Evolutionary conservation across 2,797 vertebrate genomes (phyloP), one percentile per base, ranked within the genome.

Genomic region (Rhinophrynus dorsalis): DNA sequence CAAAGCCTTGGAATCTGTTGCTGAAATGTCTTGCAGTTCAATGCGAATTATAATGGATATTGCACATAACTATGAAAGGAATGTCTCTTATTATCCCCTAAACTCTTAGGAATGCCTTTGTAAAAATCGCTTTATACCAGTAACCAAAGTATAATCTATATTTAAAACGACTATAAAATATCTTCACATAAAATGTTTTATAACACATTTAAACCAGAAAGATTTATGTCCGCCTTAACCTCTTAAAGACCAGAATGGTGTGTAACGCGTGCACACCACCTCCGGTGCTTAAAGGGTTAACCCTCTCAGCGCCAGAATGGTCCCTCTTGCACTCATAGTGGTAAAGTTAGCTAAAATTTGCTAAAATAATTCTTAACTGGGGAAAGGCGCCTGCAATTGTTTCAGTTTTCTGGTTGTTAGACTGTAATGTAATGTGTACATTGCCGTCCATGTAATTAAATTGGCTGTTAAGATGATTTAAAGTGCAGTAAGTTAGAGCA

Each of bases 51-150:
- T 51, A 65, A 73, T 66, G 62, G 56, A 59, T 58, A 59, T 73
- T 59, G 45, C 69, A 38, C 40, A 59, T 45, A 66, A 60, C 69
- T 73, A 73, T 73, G 69, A 65, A 52, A 73, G 60, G 69, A 73
- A 73, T 73, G 54, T 65, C 26, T 29, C 69, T 73, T 65, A 52
- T 72, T 52, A 66, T 33, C 42, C 27, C n/a, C 1, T 38, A 17
- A n/a, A 15, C 15, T 45, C 67, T 13, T 40, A 33, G 69, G 69
- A 66, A 73, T 73, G 58, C 69, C 24, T 51, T 73, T 73, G 68
- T 72, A 54, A 52, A 45, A 42, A 67, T 20, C 12, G 32, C 40
- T 33, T 30, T 26, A 24, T 33, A 21, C 12, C 2, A 29, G 11
- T n/a, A n/a, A 23, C 17, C 8, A n/a, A n/a, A n/a, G n/a, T n/a